phyloP scores from a whole-genome alignment of 2,888 invertebrate genomes.

The Hylaea fasciaria region DNA sequence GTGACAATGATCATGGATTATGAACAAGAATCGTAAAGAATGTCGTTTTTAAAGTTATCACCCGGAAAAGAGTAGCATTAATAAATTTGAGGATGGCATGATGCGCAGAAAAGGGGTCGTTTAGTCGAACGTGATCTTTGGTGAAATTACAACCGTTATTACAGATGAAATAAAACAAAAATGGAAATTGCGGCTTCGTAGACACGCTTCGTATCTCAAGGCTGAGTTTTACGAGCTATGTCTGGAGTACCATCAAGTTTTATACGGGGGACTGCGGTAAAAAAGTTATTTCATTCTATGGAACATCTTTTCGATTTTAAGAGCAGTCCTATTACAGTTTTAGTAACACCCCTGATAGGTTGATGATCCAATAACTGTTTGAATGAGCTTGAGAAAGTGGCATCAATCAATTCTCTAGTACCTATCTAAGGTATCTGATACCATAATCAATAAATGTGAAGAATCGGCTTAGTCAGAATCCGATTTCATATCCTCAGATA shows the following conservation, averaged over 20 bases:
- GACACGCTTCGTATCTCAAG: constrained; percentile 42
- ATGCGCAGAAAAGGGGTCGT: constrained; percentile 17
- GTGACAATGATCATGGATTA: neutral
- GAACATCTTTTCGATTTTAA: constrained; percentile 31
- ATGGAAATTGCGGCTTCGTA: constrained; percentile 34
- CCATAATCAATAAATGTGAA: too few relatives aligned
- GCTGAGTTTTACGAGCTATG: constrained; percentile 44
- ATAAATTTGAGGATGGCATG: constrained; percentile 11
- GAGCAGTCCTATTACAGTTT: constrained; percentile 17
- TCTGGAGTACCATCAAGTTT: constrained; percentile 43
- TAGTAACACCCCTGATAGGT: constrained; percentile 14
- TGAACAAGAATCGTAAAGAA: neutral
- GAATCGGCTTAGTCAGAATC: too few relatives aligned
- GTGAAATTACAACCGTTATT: constrained; percentile 29
- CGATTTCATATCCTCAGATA: neutral
- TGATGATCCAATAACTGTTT: constrained; percentile 15
- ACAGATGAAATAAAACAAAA: constrained; percentile 37
- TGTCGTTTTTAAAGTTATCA: neutral
- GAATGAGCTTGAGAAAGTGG: neutral
- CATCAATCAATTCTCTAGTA: too few relatives aligned
- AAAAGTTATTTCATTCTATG: constrained; percentile 37
- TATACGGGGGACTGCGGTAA: constrained; percentile 43
- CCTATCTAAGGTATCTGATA: too few relatives aligned
- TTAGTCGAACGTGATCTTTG: constrained; percentile 28
- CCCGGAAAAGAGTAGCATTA: neutral